Percentiles rank a stretch among this genome's conserved stretches.
Conservation (phyloP, 1,140 invertebrate species). For the Nephotettix cincticeps region DNA sequence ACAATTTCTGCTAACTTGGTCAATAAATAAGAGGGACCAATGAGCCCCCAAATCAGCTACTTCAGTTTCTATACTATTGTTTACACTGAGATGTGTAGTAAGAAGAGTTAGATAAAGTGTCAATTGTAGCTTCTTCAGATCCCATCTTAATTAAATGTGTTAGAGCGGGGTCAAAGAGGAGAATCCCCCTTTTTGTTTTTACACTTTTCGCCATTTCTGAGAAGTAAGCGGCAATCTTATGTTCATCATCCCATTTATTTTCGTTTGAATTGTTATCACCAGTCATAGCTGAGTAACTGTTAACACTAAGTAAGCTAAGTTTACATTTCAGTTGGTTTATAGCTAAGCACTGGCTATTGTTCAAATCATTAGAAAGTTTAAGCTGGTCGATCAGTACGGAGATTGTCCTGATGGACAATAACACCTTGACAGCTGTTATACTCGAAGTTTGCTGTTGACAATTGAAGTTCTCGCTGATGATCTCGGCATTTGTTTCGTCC, state of each 20-base stretch:
- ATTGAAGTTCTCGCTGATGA: background rate
- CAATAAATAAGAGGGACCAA: background rate
- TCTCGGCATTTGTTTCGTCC: background rate
- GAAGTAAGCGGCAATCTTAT: background rate
- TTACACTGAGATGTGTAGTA: background rate
- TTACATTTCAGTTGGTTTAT: background rate
- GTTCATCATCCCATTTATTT: background rate
- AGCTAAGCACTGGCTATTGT: background rate
- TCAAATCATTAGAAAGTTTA: background rate
- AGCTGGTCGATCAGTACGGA: background rate
- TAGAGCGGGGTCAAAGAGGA: background rate
- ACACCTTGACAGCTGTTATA: background rate
- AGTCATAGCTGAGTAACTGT: background rate
- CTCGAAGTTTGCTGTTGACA: background rate
- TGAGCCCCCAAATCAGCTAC: background rate
- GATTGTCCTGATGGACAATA: background rate
- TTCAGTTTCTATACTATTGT: background rate
- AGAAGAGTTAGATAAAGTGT: background rate
- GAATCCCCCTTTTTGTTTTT: background rate
- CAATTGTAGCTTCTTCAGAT: background rate
- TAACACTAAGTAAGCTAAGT: background rate
- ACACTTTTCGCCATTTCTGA: background rate
- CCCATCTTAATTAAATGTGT: background rate
- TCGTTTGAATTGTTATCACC: background rate
- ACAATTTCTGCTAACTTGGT: background rate